These are phyloP conservation scores for Nanorana parkeri DNA, from an alignment of 2,113 vertebrate species.

Conservation along the genomic window DNA sequence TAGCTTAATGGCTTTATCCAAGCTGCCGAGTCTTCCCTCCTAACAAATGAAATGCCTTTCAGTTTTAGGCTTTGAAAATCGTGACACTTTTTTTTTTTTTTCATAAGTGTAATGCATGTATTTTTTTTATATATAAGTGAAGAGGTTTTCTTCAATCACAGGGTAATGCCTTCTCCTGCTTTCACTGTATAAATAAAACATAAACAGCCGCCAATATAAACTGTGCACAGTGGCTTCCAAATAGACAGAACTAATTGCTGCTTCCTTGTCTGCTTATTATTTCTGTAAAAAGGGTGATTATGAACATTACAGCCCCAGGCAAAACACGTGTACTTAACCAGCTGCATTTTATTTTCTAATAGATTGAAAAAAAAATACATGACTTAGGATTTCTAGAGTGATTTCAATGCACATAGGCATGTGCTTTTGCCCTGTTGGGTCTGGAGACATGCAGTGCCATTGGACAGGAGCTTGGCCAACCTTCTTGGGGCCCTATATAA, in stretches of 20 bases:
- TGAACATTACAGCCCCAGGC: neutral
- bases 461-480: too few species aligned
- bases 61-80: neutral
- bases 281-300: neutral
- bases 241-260: neutral
- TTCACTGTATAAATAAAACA: slow-evolving; percentile 8
- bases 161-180: neutral
- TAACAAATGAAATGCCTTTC: slow-evolving; percentile 14
- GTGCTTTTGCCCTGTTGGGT: too few species aligned
- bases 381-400: too few species aligned
- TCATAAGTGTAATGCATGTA: neutral
- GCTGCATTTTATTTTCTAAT: neutral
- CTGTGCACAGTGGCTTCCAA: neutral
- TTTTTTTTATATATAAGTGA: neutral
- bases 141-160: neutral
- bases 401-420: too few species aligned
- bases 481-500: too few species aligned
- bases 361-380: too few species aligned
- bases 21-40: neutral
- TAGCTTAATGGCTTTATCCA: slow-evolving; percentile 12
- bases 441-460: too few species aligned
- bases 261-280: neutral
- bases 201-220: neutral
- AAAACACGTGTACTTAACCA: neutral
- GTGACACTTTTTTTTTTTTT: too few species aligned